A percentile compares a stretch with the other conserved stretches of the same genome.
phyloP scores from a whole-genome alignment of 2,797 vertebrate species.

The Hippopotamyrus pictus region DNA sequence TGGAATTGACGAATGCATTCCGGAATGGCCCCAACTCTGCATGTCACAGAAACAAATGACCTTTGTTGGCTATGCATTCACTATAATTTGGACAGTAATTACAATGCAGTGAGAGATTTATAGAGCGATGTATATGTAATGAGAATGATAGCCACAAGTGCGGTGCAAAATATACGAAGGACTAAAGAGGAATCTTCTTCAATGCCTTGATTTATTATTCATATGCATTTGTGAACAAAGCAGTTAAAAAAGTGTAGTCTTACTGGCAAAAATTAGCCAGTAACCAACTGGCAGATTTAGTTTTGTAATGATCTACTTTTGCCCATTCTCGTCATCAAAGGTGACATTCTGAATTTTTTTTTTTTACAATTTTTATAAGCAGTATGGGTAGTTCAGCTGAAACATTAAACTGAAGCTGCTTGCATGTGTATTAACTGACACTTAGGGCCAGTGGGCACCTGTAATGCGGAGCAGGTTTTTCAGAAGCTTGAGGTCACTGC shows the following conservation, averaged over 20 bases:
- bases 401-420: background rate
- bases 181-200: background rate
- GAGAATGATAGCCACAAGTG: background rate
- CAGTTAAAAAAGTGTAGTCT: background rate
- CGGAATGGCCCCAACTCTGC: background rate
- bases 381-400: background rate
- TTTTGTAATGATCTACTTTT: background rate
- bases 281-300: background rate
- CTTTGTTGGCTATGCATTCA: background rate
- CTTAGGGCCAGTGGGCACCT: background rate
- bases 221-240: background rate
- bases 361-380: background rate
- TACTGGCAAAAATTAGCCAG: background rate
- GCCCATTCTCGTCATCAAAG: background rate
- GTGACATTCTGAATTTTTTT: background rate
- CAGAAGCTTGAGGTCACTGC: background rate
- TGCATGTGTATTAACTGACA: background rate
- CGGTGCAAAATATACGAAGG: background rate
- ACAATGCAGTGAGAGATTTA: constrained; percentile 2
- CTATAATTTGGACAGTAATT: background rate
- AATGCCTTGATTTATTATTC: background rate
- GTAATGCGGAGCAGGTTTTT: background rate
- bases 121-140: background rate
- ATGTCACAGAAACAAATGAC: background rate
- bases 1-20: background rate